Percentiles rank a stretch among this genome's conserved stretches.
Conservation (phyloP, 2,888 invertebrate genomes). For the Taphrorychus bicolor region DNA sequence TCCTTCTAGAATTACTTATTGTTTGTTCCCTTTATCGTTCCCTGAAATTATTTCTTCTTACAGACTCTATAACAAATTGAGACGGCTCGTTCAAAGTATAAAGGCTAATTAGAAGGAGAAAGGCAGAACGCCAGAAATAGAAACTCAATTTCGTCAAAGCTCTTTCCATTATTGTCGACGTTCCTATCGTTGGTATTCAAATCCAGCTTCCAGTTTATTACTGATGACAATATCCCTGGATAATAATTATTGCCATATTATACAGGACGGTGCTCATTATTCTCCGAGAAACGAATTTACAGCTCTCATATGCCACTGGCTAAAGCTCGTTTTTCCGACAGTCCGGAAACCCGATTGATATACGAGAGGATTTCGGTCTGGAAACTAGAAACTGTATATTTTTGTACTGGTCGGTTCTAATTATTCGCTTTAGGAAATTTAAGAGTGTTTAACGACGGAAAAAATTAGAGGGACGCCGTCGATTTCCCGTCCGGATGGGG, state of each 20-base stretch:
- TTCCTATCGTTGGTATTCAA: conserved; percentile 9
- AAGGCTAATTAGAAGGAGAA: not conserved
- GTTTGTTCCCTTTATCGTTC: not conserved
- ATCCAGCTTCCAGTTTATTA: conserved; percentile 28
- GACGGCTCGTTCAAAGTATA: not conserved
- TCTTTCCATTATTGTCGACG: not conserved
- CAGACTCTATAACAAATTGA: not conserved
- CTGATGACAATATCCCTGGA: conserved; percentile 31
- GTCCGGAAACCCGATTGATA: not conserved
- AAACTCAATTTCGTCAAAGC: not conserved
- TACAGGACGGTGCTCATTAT: conserved; percentile 17
- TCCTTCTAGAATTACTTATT: not conserved
- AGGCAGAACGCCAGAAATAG: not conserved
- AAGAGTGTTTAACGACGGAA: not conserved
- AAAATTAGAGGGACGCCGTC: not conserved
- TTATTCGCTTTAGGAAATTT: not conserved
- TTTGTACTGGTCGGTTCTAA: not conserved
- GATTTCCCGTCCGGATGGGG: not conserved
- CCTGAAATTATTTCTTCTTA: not conserved
- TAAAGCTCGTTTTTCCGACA: not conserved
- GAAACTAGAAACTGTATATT: not conserved
- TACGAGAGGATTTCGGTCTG: not conserved
- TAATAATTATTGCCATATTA: conserved; percentile 28
- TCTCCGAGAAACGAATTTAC: not conserved
- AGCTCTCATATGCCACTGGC: not conserved